Percentiles rank a stretch among this genome's conserved stretches.
Conservation (phyloP, 2,113 vertebrate genomes). For the Apaloderma vittatum region DNA sequence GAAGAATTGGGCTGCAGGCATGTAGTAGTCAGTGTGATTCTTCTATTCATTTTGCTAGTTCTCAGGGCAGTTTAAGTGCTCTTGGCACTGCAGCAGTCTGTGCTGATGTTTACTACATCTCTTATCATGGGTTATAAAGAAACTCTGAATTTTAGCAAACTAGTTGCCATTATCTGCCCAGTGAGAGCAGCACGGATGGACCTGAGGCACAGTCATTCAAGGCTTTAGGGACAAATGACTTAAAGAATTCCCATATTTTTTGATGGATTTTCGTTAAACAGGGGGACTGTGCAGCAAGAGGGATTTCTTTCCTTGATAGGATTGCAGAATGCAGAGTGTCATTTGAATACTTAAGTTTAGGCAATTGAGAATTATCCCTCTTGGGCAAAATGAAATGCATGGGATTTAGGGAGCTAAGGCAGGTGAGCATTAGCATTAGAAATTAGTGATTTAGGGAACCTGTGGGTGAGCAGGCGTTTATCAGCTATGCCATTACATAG, state of each 20-base stretch:
- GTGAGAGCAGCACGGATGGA: not conserved
- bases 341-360: not conserved
- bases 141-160: not conserved
- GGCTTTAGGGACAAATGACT: not conserved
- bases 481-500: not conserved
- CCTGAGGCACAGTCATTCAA: not conserved
- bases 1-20: not conserved
- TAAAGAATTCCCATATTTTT: not conserved
- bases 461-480: not conserved
- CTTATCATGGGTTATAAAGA: not conserved
- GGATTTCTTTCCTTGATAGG: not conserved
- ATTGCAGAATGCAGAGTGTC: not conserved
- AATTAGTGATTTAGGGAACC: too few relatives aligned
- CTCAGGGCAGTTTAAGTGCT: not conserved
- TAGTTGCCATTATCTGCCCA: not conserved
- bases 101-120: not conserved
- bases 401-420: not conserved
- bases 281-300: not conserved
- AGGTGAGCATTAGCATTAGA: not conserved
- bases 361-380: not conserved
- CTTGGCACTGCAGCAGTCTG: slow-evolving; percentile 12
- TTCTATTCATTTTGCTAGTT: not conserved
- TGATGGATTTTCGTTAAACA: not conserved
- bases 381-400: not conserved
- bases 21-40: not conserved